Evolutionary conservation across 2,113 vertebrate species (phyloP), one percentile per base, ranked within the genome.

Genomic region (Poecile atricapillus): DNA sequence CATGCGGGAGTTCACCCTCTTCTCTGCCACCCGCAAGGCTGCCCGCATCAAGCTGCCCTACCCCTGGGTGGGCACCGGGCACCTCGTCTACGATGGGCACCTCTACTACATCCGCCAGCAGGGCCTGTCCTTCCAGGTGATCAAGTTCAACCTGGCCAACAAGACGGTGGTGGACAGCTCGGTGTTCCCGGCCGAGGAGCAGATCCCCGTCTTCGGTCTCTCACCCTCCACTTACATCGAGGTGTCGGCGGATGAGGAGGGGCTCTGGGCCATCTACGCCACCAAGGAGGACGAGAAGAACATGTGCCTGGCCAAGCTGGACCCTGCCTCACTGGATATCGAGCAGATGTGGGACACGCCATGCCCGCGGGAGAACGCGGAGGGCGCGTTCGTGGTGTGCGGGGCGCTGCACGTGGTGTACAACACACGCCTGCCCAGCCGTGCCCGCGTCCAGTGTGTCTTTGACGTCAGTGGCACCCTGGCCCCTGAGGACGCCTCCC

Each of bases 341-440:
- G 99, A 99, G 92, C 98, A 99, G 91, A 99, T 99, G 98, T 99
- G 99, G 99, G 99, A 99, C 96, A 99, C 99, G 0, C 97, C 98
- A 0, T 99, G 99, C 94, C 99, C 99, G 1, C 93, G 99, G 55
- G 99, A 98, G 95, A 99, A 99, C 0, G 99, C 99, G 0, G 99
- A 99, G 98, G 98, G 98, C 0, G 99, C 99, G 39, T 99, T 99
- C 7, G 98, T 99, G 55, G 98, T 98, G 83, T 99, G 99, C 1
- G 99, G 99, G 35, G 98, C 99, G 0, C 98, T 99, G 16, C 99
- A 99, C 2, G 99, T 99, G 3, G 99, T 99, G n/a, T 99, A 99
- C 84, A 99, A 99, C 97, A 99, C 99, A 10, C 98, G 98, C 31
- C 98, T 98, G 70, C 97, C 99, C 91, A 99, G 99, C 73, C 98